A percentile compares a stretch with the other conserved stretches of the same genome.
Conservation (phyloP, 35 echinoderm and acorn worm species). For the Hemicentrotus pulcherrimus region DNA sequence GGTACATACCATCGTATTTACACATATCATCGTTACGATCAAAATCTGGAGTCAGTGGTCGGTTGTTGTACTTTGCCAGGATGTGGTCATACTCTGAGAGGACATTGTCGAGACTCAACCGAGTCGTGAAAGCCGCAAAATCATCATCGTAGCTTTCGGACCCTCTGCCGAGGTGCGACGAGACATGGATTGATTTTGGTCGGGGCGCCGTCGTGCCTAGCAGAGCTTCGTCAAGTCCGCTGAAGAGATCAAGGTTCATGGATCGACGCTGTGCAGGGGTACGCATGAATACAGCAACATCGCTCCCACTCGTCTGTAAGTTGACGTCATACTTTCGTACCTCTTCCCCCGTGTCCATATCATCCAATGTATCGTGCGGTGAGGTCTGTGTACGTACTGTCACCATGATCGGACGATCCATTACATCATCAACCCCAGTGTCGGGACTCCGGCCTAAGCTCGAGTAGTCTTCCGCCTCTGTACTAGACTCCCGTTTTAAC, state of each 20-base stretch:
- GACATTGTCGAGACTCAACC: conserved; percentile 79
- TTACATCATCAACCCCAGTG: conserved; percentile 13
- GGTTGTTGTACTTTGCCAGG: conserved; percentile 81
- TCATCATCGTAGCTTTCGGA: conserved; percentile 58
- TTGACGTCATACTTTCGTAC: conserved; percentile 29
- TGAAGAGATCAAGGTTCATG: conserved; percentile 42
- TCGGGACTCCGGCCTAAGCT: conserved; percentile 27
- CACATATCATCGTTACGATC: conserved; percentile 64
- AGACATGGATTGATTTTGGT: conserved; percentile 52
- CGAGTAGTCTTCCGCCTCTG: conserved; percentile 36
- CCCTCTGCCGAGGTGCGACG: conserved; percentile 25
- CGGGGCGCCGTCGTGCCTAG: conserved; percentile 30
- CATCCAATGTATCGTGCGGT: conserved; percentile 18
- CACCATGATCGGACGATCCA: conserved; percentile 28
- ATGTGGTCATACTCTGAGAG: conserved; percentile 88
- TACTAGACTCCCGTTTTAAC: conserved; percentile 46
- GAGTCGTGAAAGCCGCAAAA: conserved; percentile 49
- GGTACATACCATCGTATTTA: conserved; percentile 33
- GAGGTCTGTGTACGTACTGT: conserved; percentile 33
- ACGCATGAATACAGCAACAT: conserved; percentile 33
- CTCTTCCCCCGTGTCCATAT: conserved; percentile 47
- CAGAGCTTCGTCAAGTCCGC: conserved; percentile 38
- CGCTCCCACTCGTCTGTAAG: conserved; percentile 13
- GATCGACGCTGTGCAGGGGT: conserved; percentile 30
- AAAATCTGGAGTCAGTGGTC: conserved; percentile 82